Evolutionary conservation across 2,113 vertebrate genomes (phyloP).

Genomic region (Halichoerus grypus): DNA sequence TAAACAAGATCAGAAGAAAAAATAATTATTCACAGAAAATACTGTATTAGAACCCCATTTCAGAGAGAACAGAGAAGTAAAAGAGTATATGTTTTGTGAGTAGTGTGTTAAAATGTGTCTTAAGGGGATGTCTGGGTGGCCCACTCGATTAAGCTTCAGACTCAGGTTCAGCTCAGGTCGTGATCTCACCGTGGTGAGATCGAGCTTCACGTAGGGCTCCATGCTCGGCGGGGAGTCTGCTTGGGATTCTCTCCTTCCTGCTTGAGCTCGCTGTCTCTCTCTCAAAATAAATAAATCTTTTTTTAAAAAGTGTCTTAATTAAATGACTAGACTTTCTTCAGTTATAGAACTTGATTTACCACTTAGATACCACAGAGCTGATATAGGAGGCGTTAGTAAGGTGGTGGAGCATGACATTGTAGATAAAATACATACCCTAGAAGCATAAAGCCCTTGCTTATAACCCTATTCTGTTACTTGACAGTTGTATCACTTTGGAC

Average conservation of each 20-base stretch:
- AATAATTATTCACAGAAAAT: neutral
- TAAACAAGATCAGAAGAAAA: neutral
- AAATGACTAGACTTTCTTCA: neutral
- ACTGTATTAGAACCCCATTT: neutral
- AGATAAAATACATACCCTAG: neutral
- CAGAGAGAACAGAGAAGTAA: neutral
- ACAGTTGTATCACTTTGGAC: neutral
- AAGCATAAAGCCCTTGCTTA: neutral
- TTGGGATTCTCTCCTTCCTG: neutral
- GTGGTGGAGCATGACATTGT: neutral
- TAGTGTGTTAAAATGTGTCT: neutral
- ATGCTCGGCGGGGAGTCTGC: too few relatives aligned
- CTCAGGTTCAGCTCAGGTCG: neutral
- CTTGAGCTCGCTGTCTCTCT: neutral
- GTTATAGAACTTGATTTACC: neutral
- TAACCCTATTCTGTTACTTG: neutral
- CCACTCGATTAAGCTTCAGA: neutral
- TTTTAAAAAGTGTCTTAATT: neutral
- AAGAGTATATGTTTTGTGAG: neutral
- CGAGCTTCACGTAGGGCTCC: neutral
- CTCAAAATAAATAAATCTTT: neutral
- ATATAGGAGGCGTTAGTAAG: neutral
- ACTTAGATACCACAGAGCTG: neutral
- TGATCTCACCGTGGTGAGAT: neutral
- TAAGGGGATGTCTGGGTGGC: neutral